These are phyloP conservation scores for Saxicola maurus DNA, from an alignment of 2,797 vertebrate genomes.

Conservation along the genomic window DNA sequence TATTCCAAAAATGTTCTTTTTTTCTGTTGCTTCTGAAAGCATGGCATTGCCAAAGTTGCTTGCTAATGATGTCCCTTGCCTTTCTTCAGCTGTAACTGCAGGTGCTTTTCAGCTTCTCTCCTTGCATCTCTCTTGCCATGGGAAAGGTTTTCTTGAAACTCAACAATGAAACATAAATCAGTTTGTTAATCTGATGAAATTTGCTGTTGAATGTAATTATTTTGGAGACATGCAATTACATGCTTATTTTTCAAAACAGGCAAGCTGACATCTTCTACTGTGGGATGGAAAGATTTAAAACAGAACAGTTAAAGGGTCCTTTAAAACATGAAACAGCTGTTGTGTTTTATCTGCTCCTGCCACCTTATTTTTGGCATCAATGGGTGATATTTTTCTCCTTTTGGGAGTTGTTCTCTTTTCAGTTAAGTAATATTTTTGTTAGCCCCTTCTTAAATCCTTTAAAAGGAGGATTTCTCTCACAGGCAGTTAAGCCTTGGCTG, in stretches of 20 bases:
- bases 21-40: not conserved
- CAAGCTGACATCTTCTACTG: conserved; percentile 37
- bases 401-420: not conserved
- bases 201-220: conserved; percentile 56
- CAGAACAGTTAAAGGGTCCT: conserved; percentile 28
- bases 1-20: not conserved
- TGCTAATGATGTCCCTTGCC: conserved; percentile 16
- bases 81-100: not conserved
- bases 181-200: conserved; percentile 59
- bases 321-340: conserved; percentile 49
- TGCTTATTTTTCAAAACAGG: conserved; percentile 12
- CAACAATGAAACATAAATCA: conserved; percentile 18
- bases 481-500: not conserved
- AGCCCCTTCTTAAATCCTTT: not conserved
- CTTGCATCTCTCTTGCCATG: rapidly evolving
- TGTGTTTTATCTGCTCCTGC: conserved; percentile 43
- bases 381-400: conserved; percentile 13
- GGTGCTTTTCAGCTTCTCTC: not conserved
- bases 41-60: not conserved
- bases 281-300: conserved; percentile 6
- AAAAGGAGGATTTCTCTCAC: not conserved
- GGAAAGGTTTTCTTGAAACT: not conserved
- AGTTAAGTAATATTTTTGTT: not conserved
- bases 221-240: conserved; percentile 45
- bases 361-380: conserved; percentile 22